Evolutionary conservation across 2,888 invertebrate genomes (phyloP).

Genomic region (Meiosimyza platycephala): DNA sequence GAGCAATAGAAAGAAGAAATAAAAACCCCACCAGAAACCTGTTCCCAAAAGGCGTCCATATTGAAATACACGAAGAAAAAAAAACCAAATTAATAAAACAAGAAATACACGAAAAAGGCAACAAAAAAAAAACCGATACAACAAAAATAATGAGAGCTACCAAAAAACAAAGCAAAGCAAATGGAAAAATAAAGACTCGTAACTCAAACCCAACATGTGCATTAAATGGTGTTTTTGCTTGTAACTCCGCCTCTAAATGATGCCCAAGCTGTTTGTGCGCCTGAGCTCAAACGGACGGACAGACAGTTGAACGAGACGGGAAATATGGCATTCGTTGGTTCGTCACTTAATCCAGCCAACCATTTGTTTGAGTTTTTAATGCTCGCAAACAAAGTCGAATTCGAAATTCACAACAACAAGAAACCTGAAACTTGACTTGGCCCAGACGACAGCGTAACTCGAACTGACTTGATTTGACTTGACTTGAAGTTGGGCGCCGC

Average conservation of each 20-base stretch:
- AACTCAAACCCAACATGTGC: slow-evolving; percentile 20
- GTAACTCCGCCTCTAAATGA: slow-evolving; percentile 53
- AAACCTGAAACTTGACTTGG: not conserved
- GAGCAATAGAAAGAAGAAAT: slow-evolving; percentile 9
- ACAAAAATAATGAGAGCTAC: slow-evolving; percentile 33
- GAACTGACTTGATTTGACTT: slow-evolving; percentile 10
- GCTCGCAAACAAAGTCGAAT: slow-evolving; percentile 37
- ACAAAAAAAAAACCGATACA: not conserved
- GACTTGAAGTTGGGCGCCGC: slow-evolving; percentile 36
- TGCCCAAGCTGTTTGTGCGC: slow-evolving; percentile 44
- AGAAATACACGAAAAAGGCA: slow-evolving; percentile 26
- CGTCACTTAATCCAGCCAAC: slow-evolving; percentile 12
- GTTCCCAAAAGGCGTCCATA: slow-evolving; percentile 47
- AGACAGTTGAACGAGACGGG: not conserved
- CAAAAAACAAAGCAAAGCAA: slow-evolving; percentile 9
- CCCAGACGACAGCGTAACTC: not conserved
- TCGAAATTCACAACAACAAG: not conserved
- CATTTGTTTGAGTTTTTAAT: slow-evolving; percentile 15
- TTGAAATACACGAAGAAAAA: slow-evolving; percentile 40
- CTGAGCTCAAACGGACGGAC: slow-evolving; percentile 43
- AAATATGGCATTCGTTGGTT: slow-evolving; percentile 45
- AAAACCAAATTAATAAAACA: slow-evolving; percentile 19
- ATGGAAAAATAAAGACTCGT: slow-evolving; percentile 29
- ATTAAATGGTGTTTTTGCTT: slow-evolving; percentile 31
- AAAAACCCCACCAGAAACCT: slow-evolving; percentile 30